Conservation (phyloP, 2,888 invertebrate genomes). For the Scaptomyza polygonia region DNA sequence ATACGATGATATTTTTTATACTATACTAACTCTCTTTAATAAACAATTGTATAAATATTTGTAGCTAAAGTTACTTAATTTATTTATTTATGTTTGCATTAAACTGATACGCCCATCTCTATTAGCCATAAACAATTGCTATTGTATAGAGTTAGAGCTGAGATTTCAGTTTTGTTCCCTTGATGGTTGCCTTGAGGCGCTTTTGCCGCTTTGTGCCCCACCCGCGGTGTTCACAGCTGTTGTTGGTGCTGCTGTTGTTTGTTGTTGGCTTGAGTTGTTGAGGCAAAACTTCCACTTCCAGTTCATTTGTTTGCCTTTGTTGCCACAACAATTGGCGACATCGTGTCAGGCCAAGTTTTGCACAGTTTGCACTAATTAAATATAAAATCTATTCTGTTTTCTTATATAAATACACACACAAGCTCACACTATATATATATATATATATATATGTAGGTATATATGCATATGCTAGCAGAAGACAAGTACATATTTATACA, state of each 20-base stretch:
- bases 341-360: slow-evolving; percentile 69
- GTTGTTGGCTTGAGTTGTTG: slow-evolving; percentile 30
- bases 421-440: not conserved
- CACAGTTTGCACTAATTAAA: slow-evolving; percentile 71
- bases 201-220: slow-evolving; percentile 41
- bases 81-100: not conserved
- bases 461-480: slow-evolving; percentile 6
- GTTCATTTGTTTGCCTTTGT: slow-evolving; percentile 68
- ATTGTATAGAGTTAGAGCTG: slow-evolving; percentile 42
- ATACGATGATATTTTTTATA: too few species aligned
- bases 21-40: too few species aligned
- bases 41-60: not conserved
- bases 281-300: slow-evolving; percentile 62
- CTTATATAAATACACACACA: slow-evolving; percentile 30
- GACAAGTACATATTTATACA: slow-evolving; percentile 68
- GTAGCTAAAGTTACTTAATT: not conserved
- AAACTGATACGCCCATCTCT: slow-evolving; percentile 7
- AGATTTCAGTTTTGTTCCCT: slow-evolving; percentile 53
- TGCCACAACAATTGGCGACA: slow-evolving; percentile 78
- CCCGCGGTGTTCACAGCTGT: slow-evolving; percentile 58
- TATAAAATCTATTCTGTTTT: slow-evolving; percentile 74
- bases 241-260: slow-evolving; percentile 28
- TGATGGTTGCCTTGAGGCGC: slow-evolving; percentile 56
- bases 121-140: slow-evolving; percentile 12
- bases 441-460: not conserved